phyloP scores from a whole-genome alignment of 35 echinoderm and acorn worm species.

The Heliocidaris erythrogramma region DNA sequence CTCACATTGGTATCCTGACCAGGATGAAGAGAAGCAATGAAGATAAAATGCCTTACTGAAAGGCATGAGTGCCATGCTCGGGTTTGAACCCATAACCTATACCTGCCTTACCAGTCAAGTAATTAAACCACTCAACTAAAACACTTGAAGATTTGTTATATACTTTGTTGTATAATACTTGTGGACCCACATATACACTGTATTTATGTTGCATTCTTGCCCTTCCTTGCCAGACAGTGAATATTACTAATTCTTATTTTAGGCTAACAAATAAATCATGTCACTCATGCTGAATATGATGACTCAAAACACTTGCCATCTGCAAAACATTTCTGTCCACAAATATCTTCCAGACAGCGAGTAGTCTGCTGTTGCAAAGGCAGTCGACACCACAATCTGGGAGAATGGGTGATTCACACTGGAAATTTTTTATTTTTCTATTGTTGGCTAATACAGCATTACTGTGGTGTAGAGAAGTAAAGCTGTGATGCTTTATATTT shows the following conservation, averaged over 20 bases:
- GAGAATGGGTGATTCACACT: background rate
- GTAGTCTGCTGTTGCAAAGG: background rate
- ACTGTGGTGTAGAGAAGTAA: background rate
- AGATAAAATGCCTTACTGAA: no score
- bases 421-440: background rate
- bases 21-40: no score
- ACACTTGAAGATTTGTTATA: background rate
- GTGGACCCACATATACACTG: no score
- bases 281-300: background rate
- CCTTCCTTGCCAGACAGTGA: background rate
- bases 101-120: background rate
- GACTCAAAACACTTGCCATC: background rate
- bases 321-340: background rate
- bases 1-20: no score
- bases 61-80: no score
- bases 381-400: background rate
- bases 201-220: background rate
- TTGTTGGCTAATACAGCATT: background rate
- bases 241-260: background rate
- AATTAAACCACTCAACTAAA: background rate
- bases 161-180: background rate
- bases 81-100: no score
- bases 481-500: no score
- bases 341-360: background rate
- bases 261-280: background rate